Conservation (phyloP, 2,888 invertebrate genomes). For the Agriopis aurantiaria region DNA sequence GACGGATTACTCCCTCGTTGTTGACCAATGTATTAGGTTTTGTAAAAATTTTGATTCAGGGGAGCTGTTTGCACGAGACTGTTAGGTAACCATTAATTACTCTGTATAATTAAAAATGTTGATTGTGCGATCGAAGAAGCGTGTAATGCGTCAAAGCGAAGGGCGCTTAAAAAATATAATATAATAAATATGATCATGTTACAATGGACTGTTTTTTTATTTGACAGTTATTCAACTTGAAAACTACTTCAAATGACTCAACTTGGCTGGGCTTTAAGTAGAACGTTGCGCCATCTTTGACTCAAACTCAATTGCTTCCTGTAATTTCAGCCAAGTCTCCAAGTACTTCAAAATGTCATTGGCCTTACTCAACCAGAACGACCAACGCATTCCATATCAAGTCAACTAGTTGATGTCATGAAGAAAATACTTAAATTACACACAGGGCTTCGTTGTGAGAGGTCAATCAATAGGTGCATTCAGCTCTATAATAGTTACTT, state of each 20-base stretch:
- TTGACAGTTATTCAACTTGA: too few relatives aligned
- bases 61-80: too few relatives aligned
- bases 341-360: slow-evolving; percentile 22
- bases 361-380: slow-evolving; percentile 31
- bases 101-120: too few relatives aligned
- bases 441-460: slow-evolving; percentile 28
- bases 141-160: too few relatives aligned
- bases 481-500: slow-evolving; percentile 12
- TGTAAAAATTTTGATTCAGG: too few relatives aligned
- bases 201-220: too few relatives aligned
- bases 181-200: too few relatives aligned
- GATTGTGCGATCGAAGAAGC: too few relatives aligned
- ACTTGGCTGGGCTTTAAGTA: neutral
- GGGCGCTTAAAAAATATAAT: too few relatives aligned
- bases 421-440: slow-evolving; percentile 31
- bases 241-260: neutral
- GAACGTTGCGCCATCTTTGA: neutral
- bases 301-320: slow-evolving; percentile 6
- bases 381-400: slow-evolving; percentile 12
- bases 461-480: slow-evolving; percentile 37
- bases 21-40: too few relatives aligned
- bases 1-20: neutral
- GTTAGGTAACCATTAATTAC: too few relatives aligned
- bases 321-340: slow-evolving; percentile 1
- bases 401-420: slow-evolving; percentile 33